Base-by-base conservation (phyloP, 2,888 invertebrate genomes). In the Polydrusus cervinus region DNA sequence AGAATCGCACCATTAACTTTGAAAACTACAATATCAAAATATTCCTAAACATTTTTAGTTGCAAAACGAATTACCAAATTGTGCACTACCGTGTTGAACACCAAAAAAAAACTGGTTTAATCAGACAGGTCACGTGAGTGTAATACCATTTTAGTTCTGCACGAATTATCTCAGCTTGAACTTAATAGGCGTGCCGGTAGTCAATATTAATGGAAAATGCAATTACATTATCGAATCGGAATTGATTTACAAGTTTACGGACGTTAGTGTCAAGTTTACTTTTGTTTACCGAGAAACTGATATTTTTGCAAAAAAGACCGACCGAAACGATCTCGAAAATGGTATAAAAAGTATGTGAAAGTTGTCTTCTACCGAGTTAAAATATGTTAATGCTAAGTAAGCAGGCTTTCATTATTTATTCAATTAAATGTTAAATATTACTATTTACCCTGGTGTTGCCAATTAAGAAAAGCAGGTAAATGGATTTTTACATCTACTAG, bases 141-240 rank as follows among this genome's bases (percentile, higher is more conserved):
- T 34, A 62, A 70, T 38, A 25, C 51, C 62, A 49, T 38, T 70
- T 70, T 70, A 70, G 69, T 70, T 70, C 62, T 62, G 70, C 70
- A 62, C 70, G 70, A 70, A 70, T 70, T 62, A 62, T 18, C 53
- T 61, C 70, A 16, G 62, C n/a, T 20, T 60, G 62, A 38, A 62
- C 53, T 43, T 25, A 62, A 70, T 62, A 62, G 70, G 70, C 62
- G 70, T 70, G 70, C 61, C 70, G 70, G 70, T 70, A 70, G 70
- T 70, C 51, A 25, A 30, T 70, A 70, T 51, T 70, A 30, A 70
- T 51, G 61, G 14, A 62, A 51, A 70, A 43, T 49, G 70, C 51
- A 70, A 70, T 70, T 70, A 70, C 53, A 57, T 66, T 66, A 53
- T 38, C 38, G 53, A 40, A 38, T 66, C 49, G 14, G 18, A 38